These are phyloP conservation scores for Phymanthus crucifer DNA, from an alignment of 92 coral and sea anemone genomes.

Conservation along the genomic window DNA sequence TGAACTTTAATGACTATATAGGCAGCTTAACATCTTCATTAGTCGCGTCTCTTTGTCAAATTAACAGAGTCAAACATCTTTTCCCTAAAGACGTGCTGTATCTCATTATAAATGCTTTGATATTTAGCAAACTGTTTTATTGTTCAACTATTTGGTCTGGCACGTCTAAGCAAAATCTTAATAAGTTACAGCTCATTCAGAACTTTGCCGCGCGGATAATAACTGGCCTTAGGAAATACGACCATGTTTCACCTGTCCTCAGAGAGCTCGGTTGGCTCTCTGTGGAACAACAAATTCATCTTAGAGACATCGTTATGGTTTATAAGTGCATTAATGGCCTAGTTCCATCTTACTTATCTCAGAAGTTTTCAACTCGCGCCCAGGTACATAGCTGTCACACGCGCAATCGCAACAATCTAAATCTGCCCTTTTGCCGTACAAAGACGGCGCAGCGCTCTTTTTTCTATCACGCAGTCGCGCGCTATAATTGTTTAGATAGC, in stretches of 20 bases:
- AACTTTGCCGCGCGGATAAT: conserved; percentile 55
- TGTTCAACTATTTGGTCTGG: conserved; percentile 58
- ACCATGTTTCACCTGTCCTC: conserved; percentile 52
- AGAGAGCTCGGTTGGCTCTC: conserved; percentile 39
- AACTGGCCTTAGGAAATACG: conserved; percentile 46
- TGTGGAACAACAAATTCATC: neutral
- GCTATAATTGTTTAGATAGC: too few relatives aligned
- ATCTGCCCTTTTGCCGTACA: too few relatives aligned
- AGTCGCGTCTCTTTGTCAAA: neutral
- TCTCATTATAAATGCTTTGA: neutral
- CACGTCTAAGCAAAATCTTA: conserved; percentile 43
- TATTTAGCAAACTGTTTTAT: conserved; percentile 50
- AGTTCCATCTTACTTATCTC: neutral
- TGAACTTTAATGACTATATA: neutral
- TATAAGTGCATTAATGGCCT: neutral
- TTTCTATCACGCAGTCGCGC: too few relatives aligned
- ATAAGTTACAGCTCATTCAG: conserved; percentile 51
- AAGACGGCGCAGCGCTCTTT: too few relatives aligned
- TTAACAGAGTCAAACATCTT: conserved; percentile 11
- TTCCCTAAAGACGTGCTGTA: neutral
- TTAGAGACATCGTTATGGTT: conserved; percentile 26
- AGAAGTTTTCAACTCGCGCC: too few relatives aligned
- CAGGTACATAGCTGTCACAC: too few relatives aligned
- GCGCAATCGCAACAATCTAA: too few relatives aligned
- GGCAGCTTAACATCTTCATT: neutral